Base-by-base conservation (phyloP, 2,113 vertebrate species). In the Oncorhynchus masou region DNA sequence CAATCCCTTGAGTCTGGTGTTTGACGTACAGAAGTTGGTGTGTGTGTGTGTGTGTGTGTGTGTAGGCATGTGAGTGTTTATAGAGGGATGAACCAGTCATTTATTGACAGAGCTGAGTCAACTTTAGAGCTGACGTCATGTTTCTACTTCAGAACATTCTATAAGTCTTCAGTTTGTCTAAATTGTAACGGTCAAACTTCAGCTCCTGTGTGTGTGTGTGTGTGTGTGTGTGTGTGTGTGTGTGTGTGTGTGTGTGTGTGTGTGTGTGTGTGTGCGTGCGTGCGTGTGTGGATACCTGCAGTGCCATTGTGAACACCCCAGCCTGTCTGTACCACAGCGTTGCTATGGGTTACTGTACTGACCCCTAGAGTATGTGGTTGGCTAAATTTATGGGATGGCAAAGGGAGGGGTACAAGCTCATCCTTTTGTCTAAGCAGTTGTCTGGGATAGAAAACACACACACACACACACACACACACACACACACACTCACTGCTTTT, bases 301-400 rank as follows among this genome's bases (percentile, higher is more conserved):
- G 86, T 87, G 89, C 88, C 86, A 66, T 84, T 86, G 62, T 81
- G 86, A 77, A 86, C 78, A 77, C 74, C 75, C 77, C 66, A 1
- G 80, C 76, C 79, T 68, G 27, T 80, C 84, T 80, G 51, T 79
- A 83, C 76, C 65, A 74, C 78, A 75, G 73, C 49, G 85, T 93
- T 82, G 79, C 91, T 89, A 84, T 2, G 84, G 88, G 91, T 89
- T 90, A 92, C 91, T 49, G 22, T 57, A 81, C 80, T 84, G 78
- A 79, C 85, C 80, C 78, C 39, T 83, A 79, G 87, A 87, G 92
- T 90, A 94, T 94, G 88, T 51, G 80, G 88, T 90, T 87, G 88
- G 88, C 92, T 88, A 90, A 91, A 92, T 93, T 94, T 93, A 93
- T 90, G 80, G 86, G 84, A 74, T 75, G 78, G 59, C 70, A 81